Conservation (phyloP, 2,888 invertebrate species). For the Oeneis ivallda region DNA sequence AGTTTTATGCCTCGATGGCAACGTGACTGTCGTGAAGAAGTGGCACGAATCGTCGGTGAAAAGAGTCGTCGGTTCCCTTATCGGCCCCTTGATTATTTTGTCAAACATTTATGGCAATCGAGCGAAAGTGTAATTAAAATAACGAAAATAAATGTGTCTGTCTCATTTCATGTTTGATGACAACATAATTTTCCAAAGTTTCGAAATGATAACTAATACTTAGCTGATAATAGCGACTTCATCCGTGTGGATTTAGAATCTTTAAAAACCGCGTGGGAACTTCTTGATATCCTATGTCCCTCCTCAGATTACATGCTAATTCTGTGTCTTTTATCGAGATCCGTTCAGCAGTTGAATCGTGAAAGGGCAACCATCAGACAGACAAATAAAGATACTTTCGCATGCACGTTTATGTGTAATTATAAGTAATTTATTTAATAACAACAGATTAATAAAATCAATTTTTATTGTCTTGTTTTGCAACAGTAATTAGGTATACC, state of each 20-base stretch:
- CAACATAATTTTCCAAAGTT: not conserved
- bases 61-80: constrained; percentile 26
- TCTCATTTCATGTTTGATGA: not conserved
- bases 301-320: too few species aligned
- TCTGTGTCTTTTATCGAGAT: too few species aligned
- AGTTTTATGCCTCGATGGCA: constrained; percentile 39
- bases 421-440: not conserved
- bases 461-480: not conserved
- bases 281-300: too few species aligned
- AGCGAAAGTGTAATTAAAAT: constrained; percentile 30
- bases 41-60: constrained; percentile 35
- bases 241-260: too few species aligned
- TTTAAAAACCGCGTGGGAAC: too few species aligned
- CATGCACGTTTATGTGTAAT: too few species aligned
- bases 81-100: constrained; percentile 23
- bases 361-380: too few species aligned
- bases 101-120: constrained; percentile 11
- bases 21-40: constrained; percentile 41
- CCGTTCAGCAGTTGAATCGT: too few species aligned
- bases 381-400: too few species aligned
- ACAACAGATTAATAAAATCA: not conserved
- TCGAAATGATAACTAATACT: too few species aligned
- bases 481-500: not conserved
- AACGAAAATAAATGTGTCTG: constrained; percentile 7
- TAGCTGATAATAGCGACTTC: too few species aligned